Base-by-base conservation (phyloP, 1,140 invertebrate species). In the Micrasema longulum region DNA sequence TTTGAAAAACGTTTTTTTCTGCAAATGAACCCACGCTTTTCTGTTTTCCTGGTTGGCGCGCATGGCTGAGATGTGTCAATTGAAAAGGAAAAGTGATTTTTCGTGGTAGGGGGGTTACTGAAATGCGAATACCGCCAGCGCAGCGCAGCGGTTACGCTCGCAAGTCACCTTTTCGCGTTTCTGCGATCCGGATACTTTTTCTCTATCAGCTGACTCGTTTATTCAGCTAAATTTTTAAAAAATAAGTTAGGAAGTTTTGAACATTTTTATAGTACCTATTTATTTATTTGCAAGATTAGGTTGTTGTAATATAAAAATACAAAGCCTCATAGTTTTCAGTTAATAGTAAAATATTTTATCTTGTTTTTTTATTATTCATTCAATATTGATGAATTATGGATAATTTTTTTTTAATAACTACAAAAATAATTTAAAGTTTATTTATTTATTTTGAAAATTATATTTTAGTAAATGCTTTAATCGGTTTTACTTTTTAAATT, bases 1-100 rank as follows among this genome's bases (percentile, higher is more conserved):
- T 43, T 43, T 62, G 16, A 36, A 38, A 60, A 36, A 18, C 7
- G n/a, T 60, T 18, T 9, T 60, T 60, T 60, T 57, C 36, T n/a
- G 36, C 9, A 57, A 57, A 1, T 50, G 2, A 36, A 26, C 23
- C 16, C 53, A n/a, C 18, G 10, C 3, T 57, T 36, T 36, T 36
- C 26, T 57, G 53, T 14, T 12, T 12, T 52, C 48, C 53, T n/a
- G 12, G 53, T 16, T 35, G 2, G 4, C 53, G 26, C n/a, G n/a
- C n/a, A 35, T 52, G 48, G 48, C 48, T 12, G 6, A 20, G 48
- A 22, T 52, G 22, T 22, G 11, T 22, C 11, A 50, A 50, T 5
- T 50, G 47, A 50, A 22, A 50, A 50, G 16, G n/a, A 2, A 50
- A 55, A 55, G n/a, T 20, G 12, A 18, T 50, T 12, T 55, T 31